A percentile compares a stretch with the other conserved stretches of the same genome.
Evolutionary conservation across 2,113 vertebrate species (phyloP).

Genomic region (Caranx melampygus): DNA sequence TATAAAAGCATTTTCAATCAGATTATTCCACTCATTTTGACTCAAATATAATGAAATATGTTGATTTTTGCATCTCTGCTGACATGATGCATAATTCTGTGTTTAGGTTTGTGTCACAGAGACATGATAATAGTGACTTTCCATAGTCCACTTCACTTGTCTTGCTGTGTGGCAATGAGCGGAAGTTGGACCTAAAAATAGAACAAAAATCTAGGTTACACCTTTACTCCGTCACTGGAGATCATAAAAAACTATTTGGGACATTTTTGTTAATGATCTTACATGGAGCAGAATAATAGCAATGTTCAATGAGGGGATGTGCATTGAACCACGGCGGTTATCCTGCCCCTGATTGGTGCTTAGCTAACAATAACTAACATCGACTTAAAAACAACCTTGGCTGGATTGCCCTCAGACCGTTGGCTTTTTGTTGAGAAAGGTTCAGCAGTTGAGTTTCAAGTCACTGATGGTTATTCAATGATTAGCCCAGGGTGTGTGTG

Average conservation of each 20-base stretch:
- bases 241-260: conserved; percentile 44
- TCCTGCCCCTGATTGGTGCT: conserved; percentile 41
- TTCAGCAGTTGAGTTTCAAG: conserved; percentile 36
- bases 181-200: conserved; percentile 13
- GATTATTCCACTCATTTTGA: background rate
- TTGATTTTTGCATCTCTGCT: conserved; percentile 7
- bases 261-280: conserved; percentile 62
- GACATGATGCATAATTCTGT: background rate
- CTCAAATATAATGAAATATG: conserved; percentile 7
- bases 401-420: conserved; percentile 27
- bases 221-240: conserved; percentile 1
- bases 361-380: conserved; percentile 38
- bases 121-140: conserved; percentile 19
- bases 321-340: conserved; percentile 29
- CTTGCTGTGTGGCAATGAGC: background rate
- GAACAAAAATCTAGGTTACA: background rate
- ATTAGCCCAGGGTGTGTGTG: conserved; percentile 64
- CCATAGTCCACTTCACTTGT: background rate
- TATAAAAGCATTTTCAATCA: conserved; percentile 10
- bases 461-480: conserved; percentile 66
- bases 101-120: background rate
- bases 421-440: conserved; percentile 37
- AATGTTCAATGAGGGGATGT: conserved; percentile 27
- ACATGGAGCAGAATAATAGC: conserved; percentile 27
- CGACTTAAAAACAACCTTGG: conserved; percentile 47